Percentiles rank a stretch among this genome's conserved stretches.
Conservation (phyloP, 2,113 vertebrate species). For the Oreocharis arfaki region DNA sequence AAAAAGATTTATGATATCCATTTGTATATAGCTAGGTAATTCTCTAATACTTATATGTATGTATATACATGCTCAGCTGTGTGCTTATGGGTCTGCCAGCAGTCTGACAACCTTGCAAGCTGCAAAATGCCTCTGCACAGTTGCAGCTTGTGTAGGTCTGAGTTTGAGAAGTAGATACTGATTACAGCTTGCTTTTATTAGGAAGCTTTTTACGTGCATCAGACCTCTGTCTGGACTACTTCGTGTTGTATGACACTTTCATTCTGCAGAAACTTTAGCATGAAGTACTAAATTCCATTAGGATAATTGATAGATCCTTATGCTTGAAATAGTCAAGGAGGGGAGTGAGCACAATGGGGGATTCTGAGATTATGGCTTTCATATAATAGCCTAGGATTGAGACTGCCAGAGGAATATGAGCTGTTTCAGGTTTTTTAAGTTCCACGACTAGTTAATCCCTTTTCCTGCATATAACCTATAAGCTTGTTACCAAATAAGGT, state of each 20-base stretch:
- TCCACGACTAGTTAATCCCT: neutral
- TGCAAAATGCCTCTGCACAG: neutral
- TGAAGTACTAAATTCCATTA: neutral
- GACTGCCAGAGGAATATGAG: neutral
- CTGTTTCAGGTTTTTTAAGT: neutral
- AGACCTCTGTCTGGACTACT: neutral
- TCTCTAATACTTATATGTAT: neutral
- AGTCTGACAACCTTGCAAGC: neutral
- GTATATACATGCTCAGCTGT: neutral
- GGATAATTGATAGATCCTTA: neutral
- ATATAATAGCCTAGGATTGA: neutral
- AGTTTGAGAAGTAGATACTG: neutral
- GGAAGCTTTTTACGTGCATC: accelerated
- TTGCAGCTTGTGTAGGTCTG: neutral
- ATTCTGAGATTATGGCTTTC: neutral
- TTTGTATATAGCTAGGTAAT: neutral
- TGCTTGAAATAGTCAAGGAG: neutral
- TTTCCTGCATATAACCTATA: neutral
- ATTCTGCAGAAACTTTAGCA: neutral
- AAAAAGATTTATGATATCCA: neutral
- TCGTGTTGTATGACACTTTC: neutral
- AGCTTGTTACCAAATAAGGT: neutral
- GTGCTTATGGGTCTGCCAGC: neutral
- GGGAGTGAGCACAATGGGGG: accelerated
- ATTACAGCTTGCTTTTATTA: neutral